Evolutionary conservation across 2,888 invertebrate species (phyloP).

Genomic region (Nebria salina): DNA sequence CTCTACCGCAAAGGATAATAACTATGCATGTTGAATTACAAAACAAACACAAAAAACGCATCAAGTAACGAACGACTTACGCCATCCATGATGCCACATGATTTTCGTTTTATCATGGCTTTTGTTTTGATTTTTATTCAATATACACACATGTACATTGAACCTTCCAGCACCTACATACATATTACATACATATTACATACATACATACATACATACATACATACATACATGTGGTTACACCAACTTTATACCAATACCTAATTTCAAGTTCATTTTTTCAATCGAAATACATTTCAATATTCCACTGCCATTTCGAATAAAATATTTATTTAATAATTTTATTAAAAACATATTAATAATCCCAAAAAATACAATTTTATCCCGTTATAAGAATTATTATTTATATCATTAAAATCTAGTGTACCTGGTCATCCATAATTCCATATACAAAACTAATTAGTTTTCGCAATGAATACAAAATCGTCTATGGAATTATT

Average conservation of each 20-base stretch:
- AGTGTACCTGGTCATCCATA: no score
- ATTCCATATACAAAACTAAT: no score
- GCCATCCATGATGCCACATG: no score
- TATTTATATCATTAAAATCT: no score
- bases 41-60: background rate
- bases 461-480: no score
- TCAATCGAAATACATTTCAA: background rate
- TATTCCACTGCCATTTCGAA: background rate
- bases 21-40: constrained; percentile 6
- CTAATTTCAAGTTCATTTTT: background rate
- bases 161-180: background rate
- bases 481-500: no score
- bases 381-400: no score
- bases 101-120: no score
- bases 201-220: no score
- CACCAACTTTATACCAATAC: background rate
- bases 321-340: background rate
- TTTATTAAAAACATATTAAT: no score
- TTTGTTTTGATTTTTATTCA: no score
- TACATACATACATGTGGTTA: background rate
- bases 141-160: background rate
- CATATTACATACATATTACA: background rate
- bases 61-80: background rate
- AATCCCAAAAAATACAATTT: no score
- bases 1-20: constrained; percentile 19